These are phyloP conservation scores for Saccopteryx leptura DNA, from an alignment of 2,113 vertebrate genomes.

Conservation along the genomic window DNA sequence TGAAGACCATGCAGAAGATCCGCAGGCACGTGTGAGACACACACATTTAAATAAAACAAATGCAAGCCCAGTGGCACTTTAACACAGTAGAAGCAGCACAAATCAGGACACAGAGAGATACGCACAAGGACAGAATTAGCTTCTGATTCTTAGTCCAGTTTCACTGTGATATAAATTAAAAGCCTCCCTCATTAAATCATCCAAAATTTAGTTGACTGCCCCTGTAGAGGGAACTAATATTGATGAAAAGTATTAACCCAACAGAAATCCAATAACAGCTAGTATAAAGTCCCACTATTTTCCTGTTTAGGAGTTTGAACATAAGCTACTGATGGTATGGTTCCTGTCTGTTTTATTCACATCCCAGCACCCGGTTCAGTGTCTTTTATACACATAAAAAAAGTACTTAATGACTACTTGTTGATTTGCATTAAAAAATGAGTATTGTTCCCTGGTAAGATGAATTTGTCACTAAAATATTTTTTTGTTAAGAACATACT, in stretches of 20 bases:
- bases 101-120: not conserved
- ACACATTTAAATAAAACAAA: not conserved
- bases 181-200: not conserved
- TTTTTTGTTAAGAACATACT: not conserved
- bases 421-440: not conserved
- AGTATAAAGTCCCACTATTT: not conserved
- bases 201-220: not conserved
- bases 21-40: not conserved
- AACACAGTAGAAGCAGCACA: not conserved
- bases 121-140: not conserved
- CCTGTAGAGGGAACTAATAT: not conserved
- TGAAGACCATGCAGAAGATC: not conserved
- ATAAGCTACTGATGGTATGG: not conserved
- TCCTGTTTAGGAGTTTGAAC: not conserved
- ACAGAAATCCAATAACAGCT: conserved; percentile 19
- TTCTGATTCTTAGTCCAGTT: not conserved
- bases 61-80: not conserved
- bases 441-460: not conserved
- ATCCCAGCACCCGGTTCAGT: not conserved
- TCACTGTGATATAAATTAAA: not conserved
- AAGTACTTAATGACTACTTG: not conserved
- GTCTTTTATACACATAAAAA: not conserved
- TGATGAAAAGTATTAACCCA: not conserved
- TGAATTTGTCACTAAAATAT: not conserved
- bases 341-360: not conserved